These are phyloP conservation scores for Protobothrops flavoviridis DNA, from an alignment of 2,113 vertebrate genomes.

Conservation along the genomic window DNA sequence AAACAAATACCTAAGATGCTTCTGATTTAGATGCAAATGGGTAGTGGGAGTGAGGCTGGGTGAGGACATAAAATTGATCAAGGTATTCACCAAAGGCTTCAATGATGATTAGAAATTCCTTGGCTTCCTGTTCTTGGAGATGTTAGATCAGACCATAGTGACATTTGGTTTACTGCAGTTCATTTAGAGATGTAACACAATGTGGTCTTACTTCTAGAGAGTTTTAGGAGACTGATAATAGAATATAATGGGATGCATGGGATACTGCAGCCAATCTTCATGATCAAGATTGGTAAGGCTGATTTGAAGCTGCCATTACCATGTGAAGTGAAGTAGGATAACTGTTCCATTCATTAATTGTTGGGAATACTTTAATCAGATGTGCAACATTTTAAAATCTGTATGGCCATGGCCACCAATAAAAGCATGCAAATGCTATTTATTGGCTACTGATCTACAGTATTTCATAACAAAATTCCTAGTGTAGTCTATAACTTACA, in stretches of 20 bases:
- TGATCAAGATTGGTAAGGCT: neutral
- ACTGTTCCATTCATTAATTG: neutral
- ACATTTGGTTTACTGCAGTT: neutral
- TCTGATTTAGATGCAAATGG: neutral
- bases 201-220: neutral
- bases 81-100: neutral
- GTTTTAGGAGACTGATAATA: neutral
- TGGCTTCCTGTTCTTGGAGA: neutral
- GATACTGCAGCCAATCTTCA: neutral
- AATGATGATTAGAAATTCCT: neutral
- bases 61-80: neutral
- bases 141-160: neutral
- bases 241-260: neutral
- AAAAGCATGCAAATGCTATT: neutral
- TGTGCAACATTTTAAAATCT: neutral
- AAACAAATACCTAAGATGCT: neutral
- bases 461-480: neutral
- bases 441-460: neutral
- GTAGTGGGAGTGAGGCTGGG: neutral
- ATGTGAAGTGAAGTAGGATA: neutral
- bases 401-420: neutral
- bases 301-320: neutral
- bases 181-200: neutral
- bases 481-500: neutral
- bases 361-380: neutral